Evolutionary conservation across 2,113 vertebrate species (phyloP).

Genomic region (Oenanthe melanoleuca): DNA sequence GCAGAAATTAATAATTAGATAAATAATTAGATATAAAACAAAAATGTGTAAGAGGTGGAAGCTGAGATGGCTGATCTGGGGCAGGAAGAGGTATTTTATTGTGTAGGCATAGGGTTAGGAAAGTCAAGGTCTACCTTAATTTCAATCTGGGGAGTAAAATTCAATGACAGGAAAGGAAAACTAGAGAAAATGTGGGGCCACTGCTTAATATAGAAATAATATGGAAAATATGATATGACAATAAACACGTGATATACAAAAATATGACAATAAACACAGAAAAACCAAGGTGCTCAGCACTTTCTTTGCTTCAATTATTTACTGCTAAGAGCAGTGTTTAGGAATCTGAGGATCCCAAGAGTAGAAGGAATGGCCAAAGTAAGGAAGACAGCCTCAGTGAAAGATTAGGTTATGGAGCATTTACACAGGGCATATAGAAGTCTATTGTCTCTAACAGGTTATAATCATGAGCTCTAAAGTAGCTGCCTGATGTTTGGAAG

Average conservation of each 20-base stretch:
- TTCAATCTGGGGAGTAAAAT: not conserved
- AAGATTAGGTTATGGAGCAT: not conserved
- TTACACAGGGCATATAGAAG: not conserved
- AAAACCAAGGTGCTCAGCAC: not conserved
- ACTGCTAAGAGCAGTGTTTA: not conserved
- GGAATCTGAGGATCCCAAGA: not conserved
- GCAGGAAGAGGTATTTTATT: not conserved
- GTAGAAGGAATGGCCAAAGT: not conserved
- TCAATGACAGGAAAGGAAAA: not conserved
- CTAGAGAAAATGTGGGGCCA: not conserved
- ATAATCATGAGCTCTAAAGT: slow-evolving; percentile 9
- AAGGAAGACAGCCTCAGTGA: not conserved
- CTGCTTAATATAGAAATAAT: not conserved
- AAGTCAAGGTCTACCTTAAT: not conserved
- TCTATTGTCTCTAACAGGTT: not conserved
- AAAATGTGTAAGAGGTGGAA: not conserved
- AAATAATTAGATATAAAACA: not conserved
- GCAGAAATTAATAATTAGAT: not conserved
- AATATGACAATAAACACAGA: not conserved
- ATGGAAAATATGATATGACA: no score
- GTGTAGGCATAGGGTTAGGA: not conserved
- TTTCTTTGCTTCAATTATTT: not conserved
- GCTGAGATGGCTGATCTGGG: not conserved
- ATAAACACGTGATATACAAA: no score
- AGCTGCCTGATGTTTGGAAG: slow-evolving; percentile 22